Conservation (phyloP, 1,140 invertebrate species). For the Euwallacea fornicatus region DNA sequence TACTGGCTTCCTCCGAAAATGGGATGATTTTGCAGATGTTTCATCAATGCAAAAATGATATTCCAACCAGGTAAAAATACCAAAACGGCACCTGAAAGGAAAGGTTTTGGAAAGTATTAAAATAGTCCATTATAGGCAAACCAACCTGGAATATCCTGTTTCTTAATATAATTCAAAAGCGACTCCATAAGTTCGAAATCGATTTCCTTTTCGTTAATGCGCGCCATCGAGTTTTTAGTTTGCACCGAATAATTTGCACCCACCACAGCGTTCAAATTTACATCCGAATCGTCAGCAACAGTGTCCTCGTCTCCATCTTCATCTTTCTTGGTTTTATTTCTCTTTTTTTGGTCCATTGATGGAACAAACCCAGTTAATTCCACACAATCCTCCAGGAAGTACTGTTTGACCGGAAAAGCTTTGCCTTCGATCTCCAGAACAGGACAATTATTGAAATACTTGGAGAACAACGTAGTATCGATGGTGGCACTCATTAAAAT, state of each 20-base stretch:
- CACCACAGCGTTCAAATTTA: slow-evolving; percentile 73
- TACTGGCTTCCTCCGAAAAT: slow-evolving; percentile 72
- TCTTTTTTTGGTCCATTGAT: slow-evolving; percentile 67
- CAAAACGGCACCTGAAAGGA: slow-evolving; percentile 70
- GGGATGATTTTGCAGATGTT: slow-evolving; percentile 76
- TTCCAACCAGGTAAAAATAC: slow-evolving; percentile 95
- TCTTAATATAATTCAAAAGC: slow-evolving; percentile 75
- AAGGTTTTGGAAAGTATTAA: not conserved
- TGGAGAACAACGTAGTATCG: slow-evolving; percentile 84
- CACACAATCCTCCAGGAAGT: slow-evolving; percentile 88
- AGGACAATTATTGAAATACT: slow-evolving; percentile 90
- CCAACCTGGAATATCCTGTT: slow-evolving; percentile 64
- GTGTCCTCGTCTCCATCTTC: slow-evolving; percentile 59
- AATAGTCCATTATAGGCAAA: not conserved
- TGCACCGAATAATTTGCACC: slow-evolving; percentile 59
- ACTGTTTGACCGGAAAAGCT: slow-evolving; percentile 80
- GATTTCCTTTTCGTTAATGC: slow-evolving; percentile 85
- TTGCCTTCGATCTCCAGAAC: slow-evolving; percentile 78
- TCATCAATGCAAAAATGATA: slow-evolving; percentile 89
- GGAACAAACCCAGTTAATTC: slow-evolving; percentile 81
- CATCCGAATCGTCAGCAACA: slow-evolving; percentile 68
- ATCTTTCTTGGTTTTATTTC: slow-evolving; percentile 57
- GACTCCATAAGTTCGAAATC: slow-evolving; percentile 90
- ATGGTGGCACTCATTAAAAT: slow-evolving; percentile 98
- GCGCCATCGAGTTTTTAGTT: slow-evolving; percentile 72